Conservation (phyloP, 2,888 invertebrate genomes). For the Hemaris fuciformis region DNA sequence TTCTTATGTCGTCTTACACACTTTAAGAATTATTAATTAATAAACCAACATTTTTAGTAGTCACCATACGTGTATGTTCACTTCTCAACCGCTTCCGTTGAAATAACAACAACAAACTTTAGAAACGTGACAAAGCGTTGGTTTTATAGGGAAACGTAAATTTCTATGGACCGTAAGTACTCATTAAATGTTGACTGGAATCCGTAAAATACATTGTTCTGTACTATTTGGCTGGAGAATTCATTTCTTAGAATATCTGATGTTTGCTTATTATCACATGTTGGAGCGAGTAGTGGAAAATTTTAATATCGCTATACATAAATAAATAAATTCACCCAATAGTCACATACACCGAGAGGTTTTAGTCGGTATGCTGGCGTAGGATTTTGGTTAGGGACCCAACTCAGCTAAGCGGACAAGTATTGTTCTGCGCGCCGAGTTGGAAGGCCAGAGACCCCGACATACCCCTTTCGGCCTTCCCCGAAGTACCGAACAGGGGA, state of each 20-base stretch:
- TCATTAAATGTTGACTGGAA: not conserved
- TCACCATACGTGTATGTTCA: not conserved
- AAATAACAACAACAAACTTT: not conserved
- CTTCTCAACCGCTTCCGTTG: not conserved
- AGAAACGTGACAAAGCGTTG: not conserved
- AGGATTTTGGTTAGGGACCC: no score
- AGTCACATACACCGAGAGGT: no score
- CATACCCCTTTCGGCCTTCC: no score
- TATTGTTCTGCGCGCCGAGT: no score
- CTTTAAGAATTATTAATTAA: no score
- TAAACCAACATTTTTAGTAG: no score
- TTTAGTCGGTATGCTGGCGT: no score
- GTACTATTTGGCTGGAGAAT: not conserved
- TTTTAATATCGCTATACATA: not conserved
- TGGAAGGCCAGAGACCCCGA: no score
- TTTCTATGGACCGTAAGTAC: not conserved
- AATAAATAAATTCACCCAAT: no score
- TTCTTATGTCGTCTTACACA: no score
- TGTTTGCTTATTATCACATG: not conserved
- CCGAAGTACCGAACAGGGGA: no score
- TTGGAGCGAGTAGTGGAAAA: not conserved
- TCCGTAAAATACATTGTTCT: slow-evolving; percentile 1
- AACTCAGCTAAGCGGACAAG: no score
- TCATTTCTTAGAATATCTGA: not conserved
- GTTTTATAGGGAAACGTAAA: not conserved